These are phyloP conservation scores for Drosophila robusta DNA, from an alignment of 2,888 invertebrate genomes.

Conservation along the genomic window DNA sequence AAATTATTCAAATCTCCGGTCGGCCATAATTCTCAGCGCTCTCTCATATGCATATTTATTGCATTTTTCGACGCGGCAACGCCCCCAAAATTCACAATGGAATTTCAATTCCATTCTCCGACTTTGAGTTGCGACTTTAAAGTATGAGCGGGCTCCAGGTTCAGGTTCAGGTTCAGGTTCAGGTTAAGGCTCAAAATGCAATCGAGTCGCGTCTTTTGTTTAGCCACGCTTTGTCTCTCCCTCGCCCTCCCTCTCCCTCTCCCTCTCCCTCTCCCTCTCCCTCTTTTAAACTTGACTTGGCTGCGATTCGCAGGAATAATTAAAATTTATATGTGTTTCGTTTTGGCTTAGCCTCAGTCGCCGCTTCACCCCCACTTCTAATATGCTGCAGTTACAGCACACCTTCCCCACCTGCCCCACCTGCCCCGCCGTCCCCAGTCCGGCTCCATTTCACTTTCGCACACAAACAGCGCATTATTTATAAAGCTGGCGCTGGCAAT, in stretches of 20 bases:
- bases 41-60: conserved; percentile 84
- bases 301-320: conserved; percentile 72
- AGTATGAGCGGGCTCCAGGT: conserved; percentile 6
- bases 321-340: conserved; percentile 78
- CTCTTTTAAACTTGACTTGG: conserved; percentile 16
- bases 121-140: conserved; percentile 38
- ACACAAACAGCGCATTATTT: conserved; percentile 62
- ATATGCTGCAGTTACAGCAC: conserved; percentile 39
- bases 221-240: conserved; percentile 36
- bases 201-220: conserved; percentile 63
- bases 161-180: background rate
- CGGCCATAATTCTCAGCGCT: conserved; percentile 57
- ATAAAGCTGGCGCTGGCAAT: conserved; percentile 64
- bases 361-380: conserved; percentile 40
- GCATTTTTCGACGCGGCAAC: conserved; percentile 84
- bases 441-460: conserved; percentile 71
- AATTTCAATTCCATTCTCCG: conserved; percentile 83
- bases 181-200: conserved; percentile 57
- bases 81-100: conserved; percentile 83
- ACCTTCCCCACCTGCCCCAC: background rate
- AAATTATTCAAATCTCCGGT: conserved; percentile 81
- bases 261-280: background rate
- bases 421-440: background rate
- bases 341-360: conserved; percentile 20
- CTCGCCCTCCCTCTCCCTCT: background rate